Base-by-base conservation (phyloP, 2,888 invertebrate species). In the Pheosia gnoma region DNA sequence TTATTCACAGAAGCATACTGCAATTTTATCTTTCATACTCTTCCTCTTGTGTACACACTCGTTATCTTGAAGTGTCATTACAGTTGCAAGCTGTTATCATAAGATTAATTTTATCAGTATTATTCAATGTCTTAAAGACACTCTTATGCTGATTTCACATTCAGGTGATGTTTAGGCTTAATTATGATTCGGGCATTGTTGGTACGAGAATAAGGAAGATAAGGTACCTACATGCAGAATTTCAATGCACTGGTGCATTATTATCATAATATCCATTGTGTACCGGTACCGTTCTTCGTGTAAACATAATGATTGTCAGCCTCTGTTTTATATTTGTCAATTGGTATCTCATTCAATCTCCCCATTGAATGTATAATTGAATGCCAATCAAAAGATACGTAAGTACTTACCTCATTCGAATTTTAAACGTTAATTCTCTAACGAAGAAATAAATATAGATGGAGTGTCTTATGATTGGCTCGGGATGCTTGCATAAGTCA, bases 11-110 rank as follows among this genome's bases (percentile, higher is more conserved):
- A 37, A 37, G 62, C 58, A n/a, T 58, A 63, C 61, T 78, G 77
- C 75, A 75, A 73, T 74, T 66, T 79, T 79, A 79, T 80, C 79
- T 67, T 37, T 49, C 7, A n/a, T n/a, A 25, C 25, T 7, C 43
- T 36, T 11, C 38, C 13, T 55, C 39, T 39, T 67, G 58, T 77
- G 65, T 69, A 70, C 69, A 63, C 59, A 58, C 25, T 2, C 58
- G 54, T 57, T 70, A 75, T 75, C 74, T 67, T 59, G 55, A 9
- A 58, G 37, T 53, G 7, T 72, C 65, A 71, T 74, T 67, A 68
- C 58, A 59, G 57, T 45, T 66, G 69, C 72, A 74, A 52, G 43
- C 60, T 66, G 57, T 64, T 76, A 71, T 75, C 70, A n/a, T 62
- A 58, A 47, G 25, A 47, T 58, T 68, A 72, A 70, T 60, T 54